phyloP scores from a whole-genome alignment of 1,140 invertebrate species.

The Dreissena polymorpha region DNA sequence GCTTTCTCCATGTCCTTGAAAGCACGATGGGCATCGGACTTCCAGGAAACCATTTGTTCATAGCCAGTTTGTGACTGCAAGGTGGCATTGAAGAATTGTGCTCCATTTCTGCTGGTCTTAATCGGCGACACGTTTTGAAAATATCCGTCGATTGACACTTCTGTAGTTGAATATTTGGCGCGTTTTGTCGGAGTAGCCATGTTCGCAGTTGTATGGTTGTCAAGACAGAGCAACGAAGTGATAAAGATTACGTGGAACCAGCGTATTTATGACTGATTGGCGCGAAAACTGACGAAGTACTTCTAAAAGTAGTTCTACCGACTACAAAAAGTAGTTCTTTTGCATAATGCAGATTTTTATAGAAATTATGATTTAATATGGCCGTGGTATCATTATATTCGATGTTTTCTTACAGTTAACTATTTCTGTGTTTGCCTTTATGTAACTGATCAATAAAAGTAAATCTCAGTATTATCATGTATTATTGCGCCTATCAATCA shows the following conservation, averaged over 20 bases:
- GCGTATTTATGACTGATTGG: background rate
- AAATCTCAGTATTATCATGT: no score
- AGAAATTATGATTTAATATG: no score
- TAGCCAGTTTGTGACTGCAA: constrained; percentile 16
- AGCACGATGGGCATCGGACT: background rate
- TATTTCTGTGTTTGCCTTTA: no score
- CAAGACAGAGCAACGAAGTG: background rate
- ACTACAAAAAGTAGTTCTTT: background rate
- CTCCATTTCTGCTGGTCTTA: background rate
- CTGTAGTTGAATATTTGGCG: background rate
- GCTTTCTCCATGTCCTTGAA: constrained; percentile 32
- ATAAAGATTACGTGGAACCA: background rate
- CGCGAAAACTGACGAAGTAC: background rate
- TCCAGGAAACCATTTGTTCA: constrained; percentile 1
- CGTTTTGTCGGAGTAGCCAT: background rate
- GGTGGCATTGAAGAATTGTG: constrained; percentile 13
- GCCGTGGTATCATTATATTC: no score
- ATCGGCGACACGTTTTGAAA: constrained; percentile 18
- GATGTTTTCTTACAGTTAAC: no score
- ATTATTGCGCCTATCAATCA: no score
- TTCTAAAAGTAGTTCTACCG: background rate
- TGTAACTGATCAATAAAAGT: no score
- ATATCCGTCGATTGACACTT: background rate
- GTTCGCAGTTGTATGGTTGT: background rate
- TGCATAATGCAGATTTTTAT: no score